Conservation (phyloP, 2,888 invertebrate genomes). For the Lithophane socia region DNA sequence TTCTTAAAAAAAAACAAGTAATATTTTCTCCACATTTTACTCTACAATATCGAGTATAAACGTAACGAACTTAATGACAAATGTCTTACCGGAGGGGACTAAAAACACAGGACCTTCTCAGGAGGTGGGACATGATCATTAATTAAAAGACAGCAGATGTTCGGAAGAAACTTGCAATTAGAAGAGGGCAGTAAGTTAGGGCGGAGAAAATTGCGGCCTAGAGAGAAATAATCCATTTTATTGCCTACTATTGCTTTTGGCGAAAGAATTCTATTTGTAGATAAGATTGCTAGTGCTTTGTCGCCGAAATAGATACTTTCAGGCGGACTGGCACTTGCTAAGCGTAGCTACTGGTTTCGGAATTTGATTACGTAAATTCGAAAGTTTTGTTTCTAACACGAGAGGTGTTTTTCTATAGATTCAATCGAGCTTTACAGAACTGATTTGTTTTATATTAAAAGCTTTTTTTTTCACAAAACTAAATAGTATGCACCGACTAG, state of each 20-base stretch:
- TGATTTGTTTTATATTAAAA: too few relatives aligned
- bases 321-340: not conserved
- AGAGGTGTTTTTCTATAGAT: not conserved
- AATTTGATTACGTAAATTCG: slow-evolving; percentile 6
- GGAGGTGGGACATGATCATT: slow-evolving; percentile 78
- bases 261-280: slow-evolving; percentile 43
- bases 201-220: slow-evolving; percentile 68
- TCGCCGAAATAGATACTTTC: slow-evolving; percentile 20
- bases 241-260: slow-evolving; percentile 67
- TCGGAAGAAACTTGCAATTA: slow-evolving; percentile 83
- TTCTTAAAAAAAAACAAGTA: not conserved
- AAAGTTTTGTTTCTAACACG: not conserved
- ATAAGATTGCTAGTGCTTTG: slow-evolving; percentile 31
- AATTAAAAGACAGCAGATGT: slow-evolving; percentile 86
- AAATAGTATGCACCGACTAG: too few relatives aligned
- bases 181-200: slow-evolving; percentile 69
- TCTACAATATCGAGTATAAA: slow-evolving; percentile 30
- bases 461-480: too few relatives aligned
- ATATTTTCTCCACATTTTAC: slow-evolving; percentile 3
- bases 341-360: not conserved
- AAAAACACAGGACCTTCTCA: slow-evolving; percentile 63
- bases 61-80: slow-evolving; percentile 67
- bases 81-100: slow-evolving; percentile 50
- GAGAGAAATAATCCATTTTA: slow-evolving; percentile 74
- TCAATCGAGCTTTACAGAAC: not conserved